These are phyloP conservation scores for Leptinotarsa tumamoca DNA, from an alignment of 2,888 invertebrate species.

Conservation along the genomic window DNA sequence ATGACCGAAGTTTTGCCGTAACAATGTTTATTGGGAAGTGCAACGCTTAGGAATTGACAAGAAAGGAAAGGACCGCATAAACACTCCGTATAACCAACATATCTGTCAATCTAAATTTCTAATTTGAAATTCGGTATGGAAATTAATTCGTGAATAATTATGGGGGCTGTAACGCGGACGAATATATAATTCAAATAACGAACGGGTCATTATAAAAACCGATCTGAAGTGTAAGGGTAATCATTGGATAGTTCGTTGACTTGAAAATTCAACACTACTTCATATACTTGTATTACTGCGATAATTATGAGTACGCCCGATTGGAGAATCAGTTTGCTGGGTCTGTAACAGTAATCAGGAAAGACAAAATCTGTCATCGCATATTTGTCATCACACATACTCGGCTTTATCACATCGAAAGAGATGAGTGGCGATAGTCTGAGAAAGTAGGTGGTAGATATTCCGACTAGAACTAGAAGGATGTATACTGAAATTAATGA, in stretches of 20 bases:
- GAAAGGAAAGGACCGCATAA: neutral
- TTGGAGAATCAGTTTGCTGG: neutral
- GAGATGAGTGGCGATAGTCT: no score
- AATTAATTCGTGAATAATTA: slow-evolving; percentile 16
- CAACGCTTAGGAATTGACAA: no score
- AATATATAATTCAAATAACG: neutral
- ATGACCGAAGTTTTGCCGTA: no score
- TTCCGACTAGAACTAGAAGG: no score
- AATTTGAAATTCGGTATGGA: slow-evolving; percentile 7
- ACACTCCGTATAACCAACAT: slow-evolving; percentile 1
- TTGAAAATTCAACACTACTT: neutral
- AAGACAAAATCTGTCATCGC: neutral
- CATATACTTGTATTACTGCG: neutral
- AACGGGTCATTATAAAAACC: slow-evolving; percentile 5
- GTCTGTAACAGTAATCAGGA: neutral
- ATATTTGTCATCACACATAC: neutral
- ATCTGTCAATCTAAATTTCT: neutral
- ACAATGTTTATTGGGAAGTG: no score
- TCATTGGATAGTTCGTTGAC: slow-evolving; percentile 5
- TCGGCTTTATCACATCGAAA: neutral
- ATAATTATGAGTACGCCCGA: neutral
- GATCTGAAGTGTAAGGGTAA: neutral
- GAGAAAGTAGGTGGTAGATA: no score
- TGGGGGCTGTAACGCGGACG: neutral
- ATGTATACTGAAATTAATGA: no score